Conservation (phyloP, 2,797 vertebrate species). For the Glossophaga mutica region DNA sequence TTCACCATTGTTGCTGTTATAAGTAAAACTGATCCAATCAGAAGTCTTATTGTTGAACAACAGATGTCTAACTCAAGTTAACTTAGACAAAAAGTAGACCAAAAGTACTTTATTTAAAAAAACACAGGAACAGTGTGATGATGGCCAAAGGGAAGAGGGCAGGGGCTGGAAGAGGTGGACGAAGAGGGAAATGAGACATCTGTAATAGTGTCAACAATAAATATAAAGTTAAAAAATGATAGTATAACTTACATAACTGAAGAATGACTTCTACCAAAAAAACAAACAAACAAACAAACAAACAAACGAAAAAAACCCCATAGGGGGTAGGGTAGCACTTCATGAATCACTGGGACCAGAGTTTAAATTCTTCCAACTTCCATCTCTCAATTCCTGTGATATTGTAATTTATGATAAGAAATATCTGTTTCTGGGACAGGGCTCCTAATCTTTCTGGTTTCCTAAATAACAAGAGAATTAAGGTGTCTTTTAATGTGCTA, state of each 20-base stretch:
- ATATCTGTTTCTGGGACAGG: neutral
- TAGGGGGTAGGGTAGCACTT: neutral
- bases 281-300: too few relatives aligned
- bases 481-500: neutral
- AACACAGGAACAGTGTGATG: too few relatives aligned
- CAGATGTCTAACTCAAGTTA: neutral
- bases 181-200: too few relatives aligned
- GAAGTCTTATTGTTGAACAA: neutral
- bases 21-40: neutral
- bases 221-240: neutral
- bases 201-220: too few relatives aligned
- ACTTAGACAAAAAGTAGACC: neutral
- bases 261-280: neutral
- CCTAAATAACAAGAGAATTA: neutral
- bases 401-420: neutral
- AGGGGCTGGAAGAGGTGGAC: too few relatives aligned
- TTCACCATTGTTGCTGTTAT: neutral
- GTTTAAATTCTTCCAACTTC: neutral
- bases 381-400: neutral
- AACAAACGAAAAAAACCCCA: too few relatives aligned
- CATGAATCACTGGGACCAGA: neutral
- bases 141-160: too few relatives aligned
- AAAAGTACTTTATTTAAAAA: neutral
- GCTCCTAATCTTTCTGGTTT: neutral
- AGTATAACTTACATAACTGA: neutral